Evolutionary conservation across 1,140 invertebrate species (phyloP), one percentile per base, ranked within the genome.

Genomic region (Sipha flava): DNA sequence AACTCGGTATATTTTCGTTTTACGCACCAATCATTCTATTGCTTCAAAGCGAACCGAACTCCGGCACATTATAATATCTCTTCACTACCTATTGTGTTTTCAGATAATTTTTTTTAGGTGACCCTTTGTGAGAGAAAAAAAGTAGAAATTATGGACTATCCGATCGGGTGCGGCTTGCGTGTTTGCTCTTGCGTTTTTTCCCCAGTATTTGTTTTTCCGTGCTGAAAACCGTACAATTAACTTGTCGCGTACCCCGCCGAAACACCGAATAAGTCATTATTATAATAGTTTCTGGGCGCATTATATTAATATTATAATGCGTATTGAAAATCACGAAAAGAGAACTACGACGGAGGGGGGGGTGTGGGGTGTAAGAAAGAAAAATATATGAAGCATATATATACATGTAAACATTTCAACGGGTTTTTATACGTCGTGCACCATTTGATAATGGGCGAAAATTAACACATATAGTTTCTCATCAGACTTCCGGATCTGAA

Each of bases 211-310:
- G 40, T 45, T 70, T 68, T 47, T 18, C 66, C 43, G 43, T 70
- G 66, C 66, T 10, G 66, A 70, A 45, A 70, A 45, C 66, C 43
- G 43, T 70, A 47, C 66, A 70, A 70, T 70, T 70, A 70, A 45
- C 40, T 43, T 47, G 66, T 70, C 66, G 62, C 29, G n/a, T n/a
- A n/a, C n/a, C n/a, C n/a, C n/a, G 47, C 66, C 26, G 12, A 47
- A 70, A 59, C 45, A 47, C 66, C 43, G 21, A 70, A 70, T 70
- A 70, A 70, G 66, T 70, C 66, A 47, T 70, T 70, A 47, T 70
- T 70, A 70, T 70, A 70, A 70, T 18, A 29, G 66, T 70, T 29
- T 29, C 16, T 47, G 18, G 66, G 16, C 3, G 34, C 31, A 29
- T 70, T 47, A 10, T 49, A 40, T 10, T 6, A 40, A 40, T 10